These are phyloP conservation scores for Syrphus vitripennis DNA, from an alignment of 2,888 invertebrate genomes.

Conservation along the genomic window DNA sequence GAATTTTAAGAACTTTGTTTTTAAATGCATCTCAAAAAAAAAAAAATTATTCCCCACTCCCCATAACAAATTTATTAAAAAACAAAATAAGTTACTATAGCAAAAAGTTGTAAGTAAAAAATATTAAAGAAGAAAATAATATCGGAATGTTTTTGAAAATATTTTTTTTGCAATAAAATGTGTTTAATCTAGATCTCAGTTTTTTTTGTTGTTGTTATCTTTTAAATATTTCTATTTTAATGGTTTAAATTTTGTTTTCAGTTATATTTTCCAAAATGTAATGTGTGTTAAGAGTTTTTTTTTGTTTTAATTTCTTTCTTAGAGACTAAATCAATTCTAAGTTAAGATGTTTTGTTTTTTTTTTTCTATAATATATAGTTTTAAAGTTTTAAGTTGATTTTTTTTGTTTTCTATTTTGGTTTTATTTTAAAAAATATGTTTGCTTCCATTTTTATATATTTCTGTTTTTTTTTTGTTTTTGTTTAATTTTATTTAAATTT, in stretches of 20 bases:
- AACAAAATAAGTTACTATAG: background rate
- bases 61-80: background rate
- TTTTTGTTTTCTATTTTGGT: conserved; percentile 50
- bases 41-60: background rate
- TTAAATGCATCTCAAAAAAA: background rate
- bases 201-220: conserved; percentile 23
- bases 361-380: conserved; percentile 46
- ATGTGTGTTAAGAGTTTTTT: conserved; percentile 13
- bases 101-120: background rate
- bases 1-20: background rate
- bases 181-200: conserved; percentile 53
- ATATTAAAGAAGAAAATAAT: conserved; percentile 8
- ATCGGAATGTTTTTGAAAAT: conserved; percentile 62
- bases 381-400: conserved; percentile 62
- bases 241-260: conserved; percentile 8
- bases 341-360: conserved; percentile 31
- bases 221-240: conserved; percentile 7
- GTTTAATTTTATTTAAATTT: conserved; percentile 75
- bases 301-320: conserved; percentile 35
- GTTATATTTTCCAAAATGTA: conserved; percentile 33
- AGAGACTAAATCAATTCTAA: conserved; percentile 64
- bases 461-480: conserved; percentile 52
- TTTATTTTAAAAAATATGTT: conserved; percentile 59
- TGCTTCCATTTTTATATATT: conserved; percentile 49
- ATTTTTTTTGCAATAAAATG: conserved; percentile 38